Percentiles rank a stretch among this genome's conserved stretches.
Evolutionary conservation across 2,888 invertebrate genomes (phyloP).

Genomic region (Aproaerema taeniolella): DNA sequence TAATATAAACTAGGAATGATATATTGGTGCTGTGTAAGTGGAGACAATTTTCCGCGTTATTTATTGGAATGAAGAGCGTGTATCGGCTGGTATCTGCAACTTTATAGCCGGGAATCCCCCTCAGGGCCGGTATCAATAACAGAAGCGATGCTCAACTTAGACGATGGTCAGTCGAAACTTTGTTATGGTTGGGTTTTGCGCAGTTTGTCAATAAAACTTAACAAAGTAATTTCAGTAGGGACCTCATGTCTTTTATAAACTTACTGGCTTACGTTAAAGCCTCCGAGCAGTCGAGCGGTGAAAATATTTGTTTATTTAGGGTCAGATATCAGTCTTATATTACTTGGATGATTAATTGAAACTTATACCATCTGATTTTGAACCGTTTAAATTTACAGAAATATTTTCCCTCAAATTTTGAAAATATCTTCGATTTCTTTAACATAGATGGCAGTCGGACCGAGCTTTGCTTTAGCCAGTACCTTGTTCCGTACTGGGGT

Average conservation of each 20-base stretch:
- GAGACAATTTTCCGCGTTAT: slow-evolving; percentile 53
- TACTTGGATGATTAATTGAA: no score
- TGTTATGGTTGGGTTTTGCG: slow-evolving; percentile 39
- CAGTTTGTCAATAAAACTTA: slow-evolving; percentile 65
- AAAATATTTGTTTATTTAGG: no score
- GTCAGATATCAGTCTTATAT: no score
- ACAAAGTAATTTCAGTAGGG: slow-evolving; percentile 56
- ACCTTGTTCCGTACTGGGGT: no score
- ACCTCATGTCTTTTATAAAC: slow-evolving; percentile 52
- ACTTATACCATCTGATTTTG: no score
- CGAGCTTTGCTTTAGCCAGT: no score
- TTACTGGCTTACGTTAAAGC: no score
- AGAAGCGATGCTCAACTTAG: slow-evolving; percentile 48
- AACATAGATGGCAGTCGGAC: no score
- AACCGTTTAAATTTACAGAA: no score
- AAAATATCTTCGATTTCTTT: no score
- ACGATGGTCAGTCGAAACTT: slow-evolving; percentile 56
- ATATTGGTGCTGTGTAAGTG: slow-evolving; percentile 43
- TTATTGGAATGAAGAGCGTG: slow-evolving; percentile 46
- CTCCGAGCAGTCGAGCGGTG: no score
- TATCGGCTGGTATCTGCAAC: slow-evolving; percentile 26
- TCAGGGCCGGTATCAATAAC: slow-evolving; percentile 56
- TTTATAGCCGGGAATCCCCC: slow-evolving; percentile 21
- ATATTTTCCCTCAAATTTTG: no score
- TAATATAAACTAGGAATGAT: slow-evolving; percentile 51